Evolutionary conservation across 30 jellyfish, hydroid and myxozoan species (phyloP).

Genomic region (Hydractinia echinata): DNA sequence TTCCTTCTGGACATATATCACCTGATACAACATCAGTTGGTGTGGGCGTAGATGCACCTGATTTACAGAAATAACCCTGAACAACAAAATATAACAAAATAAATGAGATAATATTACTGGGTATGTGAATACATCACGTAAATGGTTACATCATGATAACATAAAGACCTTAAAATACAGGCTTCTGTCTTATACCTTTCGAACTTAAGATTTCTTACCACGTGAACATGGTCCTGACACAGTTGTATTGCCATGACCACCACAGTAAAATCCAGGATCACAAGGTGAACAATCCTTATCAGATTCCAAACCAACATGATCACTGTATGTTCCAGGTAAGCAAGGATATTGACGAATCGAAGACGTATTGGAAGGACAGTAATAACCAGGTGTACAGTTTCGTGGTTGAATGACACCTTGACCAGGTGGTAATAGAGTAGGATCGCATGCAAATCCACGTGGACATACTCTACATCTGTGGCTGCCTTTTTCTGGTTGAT

Average conservation of each 20-base stretch:
- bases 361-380: slow-evolving; percentile 82
- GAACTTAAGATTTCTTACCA: slow-evolving; percentile 25
- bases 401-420: slow-evolving; percentile 83
- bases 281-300: slow-evolving; percentile 70
- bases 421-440: slow-evolving; percentile 46
- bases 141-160: no score
- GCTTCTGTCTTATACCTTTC: neutral
- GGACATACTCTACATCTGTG: slow-evolving; percentile 80
- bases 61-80: slow-evolving; percentile 69
- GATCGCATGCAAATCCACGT: slow-evolving; percentile 86
- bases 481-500: slow-evolving; percentile 63
- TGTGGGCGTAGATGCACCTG: slow-evolving; percentile 59
- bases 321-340: slow-evolving; percentile 87
- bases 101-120: no score
- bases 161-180: no score
- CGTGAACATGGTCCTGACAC: slow-evolving; percentile 68
- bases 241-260: slow-evolving; percentile 65
- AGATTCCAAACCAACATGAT: slow-evolving; percentile 53
- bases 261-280: slow-evolving; percentile 77
- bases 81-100: neutral
- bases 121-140: no score
- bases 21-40: slow-evolving; percentile 88
- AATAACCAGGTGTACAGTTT: slow-evolving; percentile 78
- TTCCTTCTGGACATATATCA: slow-evolving; percentile 75
- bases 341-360: slow-evolving; percentile 79